These are phyloP conservation scores for Procambarus virginalis DNA, from an alignment of 1,140 invertebrate genomes.

Conservation along the genomic window DNA sequence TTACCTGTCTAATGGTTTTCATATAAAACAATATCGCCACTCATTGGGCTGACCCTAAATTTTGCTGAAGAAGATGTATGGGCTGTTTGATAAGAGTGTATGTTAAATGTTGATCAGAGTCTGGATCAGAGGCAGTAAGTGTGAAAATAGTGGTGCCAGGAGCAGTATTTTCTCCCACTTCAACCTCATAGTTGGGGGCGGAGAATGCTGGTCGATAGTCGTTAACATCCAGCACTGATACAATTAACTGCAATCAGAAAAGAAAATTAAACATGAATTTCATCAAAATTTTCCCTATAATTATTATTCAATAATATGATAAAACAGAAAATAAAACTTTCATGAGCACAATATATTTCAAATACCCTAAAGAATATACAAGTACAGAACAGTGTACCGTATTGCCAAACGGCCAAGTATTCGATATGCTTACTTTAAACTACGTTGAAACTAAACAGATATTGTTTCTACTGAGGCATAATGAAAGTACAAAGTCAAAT, in stretches of 20 bases:
- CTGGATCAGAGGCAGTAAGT: conserved; percentile 82
- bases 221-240: conserved; percentile 84
- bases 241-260: conserved; percentile 29
- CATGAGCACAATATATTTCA: no score
- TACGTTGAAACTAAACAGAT: no score
- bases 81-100: conserved; percentile 86
- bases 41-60: conserved; percentile 88
- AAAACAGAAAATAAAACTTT: no score
- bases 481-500: no score
- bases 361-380: no score
- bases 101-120: conserved; percentile 82
- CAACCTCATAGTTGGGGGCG: conserved; percentile 72
- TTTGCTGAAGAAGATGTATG: conserved; percentile 83
- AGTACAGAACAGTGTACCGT: no score
- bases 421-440: no score
- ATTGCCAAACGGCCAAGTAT: no score
- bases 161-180: conserved; percentile 74
- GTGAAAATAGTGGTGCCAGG: conserved; percentile 75
- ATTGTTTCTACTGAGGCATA: no score
- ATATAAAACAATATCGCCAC: conserved; percentile 82
- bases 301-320: no score
- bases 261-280: background rate
- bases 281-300: no score
- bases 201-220: conserved; percentile 82
- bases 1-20: conserved; percentile 82